phyloP scores from a whole-genome alignment of 2,113 vertebrate genomes.

The Solenodon paradoxus region DNA sequence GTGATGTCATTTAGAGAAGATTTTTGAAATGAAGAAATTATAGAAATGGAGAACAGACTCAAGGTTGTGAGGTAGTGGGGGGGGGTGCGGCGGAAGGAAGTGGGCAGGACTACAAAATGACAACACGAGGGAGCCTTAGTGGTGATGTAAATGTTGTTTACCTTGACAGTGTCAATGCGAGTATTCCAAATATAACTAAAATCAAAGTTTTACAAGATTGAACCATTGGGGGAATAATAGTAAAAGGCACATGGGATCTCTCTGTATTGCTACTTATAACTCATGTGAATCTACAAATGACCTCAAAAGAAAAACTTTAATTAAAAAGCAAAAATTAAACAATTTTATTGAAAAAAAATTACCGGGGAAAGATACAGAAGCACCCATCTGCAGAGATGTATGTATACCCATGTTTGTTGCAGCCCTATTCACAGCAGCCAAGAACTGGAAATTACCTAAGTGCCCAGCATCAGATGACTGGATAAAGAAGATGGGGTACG shows the following conservation, averaged over 20 bases:
- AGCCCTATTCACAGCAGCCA: too few species aligned
- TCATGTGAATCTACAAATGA: not conserved
- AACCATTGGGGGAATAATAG: not conserved
- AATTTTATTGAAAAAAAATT: not conserved
- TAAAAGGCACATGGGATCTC: not conserved
- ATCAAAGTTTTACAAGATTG: not conserved
- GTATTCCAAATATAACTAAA: not conserved
- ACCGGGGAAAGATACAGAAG: not conserved
- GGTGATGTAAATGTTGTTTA: not conserved
- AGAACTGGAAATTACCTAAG: too few species aligned
- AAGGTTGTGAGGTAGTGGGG: not conserved
- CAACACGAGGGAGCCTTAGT: not conserved
- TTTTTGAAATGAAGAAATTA: not conserved
- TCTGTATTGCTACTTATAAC: not conserved
- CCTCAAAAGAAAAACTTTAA: not conserved
- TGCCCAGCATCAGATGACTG: too few species aligned
- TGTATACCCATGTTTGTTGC: too few species aligned
- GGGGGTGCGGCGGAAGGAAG: not conserved
- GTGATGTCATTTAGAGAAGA: not conserved
- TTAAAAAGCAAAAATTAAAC: not conserved
- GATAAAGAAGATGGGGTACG: too few species aligned
- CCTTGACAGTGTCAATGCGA: not conserved
- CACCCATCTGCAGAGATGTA: too few species aligned
- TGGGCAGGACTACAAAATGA: not conserved
- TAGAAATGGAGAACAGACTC: not conserved